phyloP scores from a whole-genome alignment of 1,140 invertebrate genomes.

The Littorina saxatilis region DNA sequence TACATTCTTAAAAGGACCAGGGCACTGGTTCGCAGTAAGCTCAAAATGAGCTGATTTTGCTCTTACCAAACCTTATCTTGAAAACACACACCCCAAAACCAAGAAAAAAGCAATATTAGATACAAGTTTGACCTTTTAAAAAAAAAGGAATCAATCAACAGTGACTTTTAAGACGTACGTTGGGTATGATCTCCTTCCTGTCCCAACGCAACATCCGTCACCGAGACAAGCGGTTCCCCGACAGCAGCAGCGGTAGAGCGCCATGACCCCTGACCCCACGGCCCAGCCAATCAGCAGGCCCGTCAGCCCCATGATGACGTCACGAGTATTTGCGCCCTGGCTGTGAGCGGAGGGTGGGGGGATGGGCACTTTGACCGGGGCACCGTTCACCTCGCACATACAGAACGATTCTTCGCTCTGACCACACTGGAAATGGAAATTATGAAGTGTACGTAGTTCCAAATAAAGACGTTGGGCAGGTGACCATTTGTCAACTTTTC shows the following conservation, averaged over 20 bases:
- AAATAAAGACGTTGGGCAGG: too few relatives aligned
- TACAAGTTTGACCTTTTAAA: too few relatives aligned
- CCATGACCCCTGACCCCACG: neutral
- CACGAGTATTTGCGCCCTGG: neutral
- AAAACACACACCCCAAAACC: too few relatives aligned
- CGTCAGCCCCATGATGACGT: neutral
- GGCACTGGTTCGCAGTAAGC: too few relatives aligned
- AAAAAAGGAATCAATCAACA: too few relatives aligned
- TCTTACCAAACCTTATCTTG: too few relatives aligned
- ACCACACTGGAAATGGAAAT: neutral
- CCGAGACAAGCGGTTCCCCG: neutral
- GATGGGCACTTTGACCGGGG: conserved; percentile 6
- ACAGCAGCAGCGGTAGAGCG: conserved; percentile 3
- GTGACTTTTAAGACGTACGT: too few relatives aligned
- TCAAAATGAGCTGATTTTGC: too few relatives aligned
- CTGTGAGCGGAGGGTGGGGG: neutral
- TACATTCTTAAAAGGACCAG: too few relatives aligned
- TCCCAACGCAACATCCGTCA: neutral
- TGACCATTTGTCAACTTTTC: too few relatives aligned
- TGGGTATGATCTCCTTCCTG: neutral
- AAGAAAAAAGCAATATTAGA: too few relatives aligned
- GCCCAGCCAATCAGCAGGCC: conserved; percentile 13
- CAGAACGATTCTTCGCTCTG: conserved; percentile 9
- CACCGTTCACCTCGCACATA: conserved; percentile 12
- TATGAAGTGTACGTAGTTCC: too few relatives aligned